Evolutionary conservation across 2,888 invertebrate species (phyloP), one percentile per base, ranked within the genome.

Genomic region (Unio delphinus): DNA sequence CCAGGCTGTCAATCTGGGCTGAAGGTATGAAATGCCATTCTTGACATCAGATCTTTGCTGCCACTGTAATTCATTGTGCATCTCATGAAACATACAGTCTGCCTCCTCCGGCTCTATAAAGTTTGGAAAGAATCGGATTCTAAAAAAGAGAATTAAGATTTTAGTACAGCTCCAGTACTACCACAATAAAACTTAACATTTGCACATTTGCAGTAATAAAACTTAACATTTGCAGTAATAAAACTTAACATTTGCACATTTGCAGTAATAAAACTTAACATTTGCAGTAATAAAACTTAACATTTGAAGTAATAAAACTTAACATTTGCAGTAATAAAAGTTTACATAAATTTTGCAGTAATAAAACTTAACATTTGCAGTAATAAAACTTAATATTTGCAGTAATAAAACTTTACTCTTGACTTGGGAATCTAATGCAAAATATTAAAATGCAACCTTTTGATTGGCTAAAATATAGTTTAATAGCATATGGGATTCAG

Each of bases 1-100:
- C 92, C 92, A 92, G 1, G 90, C 89, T 45, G 91, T 90, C 54
- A 91, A 83, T 67, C 91, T 79, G 5, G 91, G 90, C 76, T 90
- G 87, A 20, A 85, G 65, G 68, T 83, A 86, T 5, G 76, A 73
- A n/a, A 72, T 79, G 18, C 88, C 88, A 64, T 81, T 80, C 57
- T 83, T 76, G 6, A 83, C 68, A 69, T 87, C 84, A 61, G 73
- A 78, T 57, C 81, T 78, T 68, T 89, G 89, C 76, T 77, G 71
- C 89, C 89, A 89, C 63, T 87, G 86, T 61, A 89, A 79, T 61
- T 87, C 86, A 66, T 82, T 78, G 67, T 80, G 78, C 55, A 89
- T 70, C 65, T 83, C 77, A 18, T 86, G 80, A 76, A 80, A 87
- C 65, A 87, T 79, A 23, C 67, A 71, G 61, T 85, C 80, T 61